Base-by-base conservation (phyloP, 2,888 invertebrate genomes). In the Eilema sororculum region DNA sequence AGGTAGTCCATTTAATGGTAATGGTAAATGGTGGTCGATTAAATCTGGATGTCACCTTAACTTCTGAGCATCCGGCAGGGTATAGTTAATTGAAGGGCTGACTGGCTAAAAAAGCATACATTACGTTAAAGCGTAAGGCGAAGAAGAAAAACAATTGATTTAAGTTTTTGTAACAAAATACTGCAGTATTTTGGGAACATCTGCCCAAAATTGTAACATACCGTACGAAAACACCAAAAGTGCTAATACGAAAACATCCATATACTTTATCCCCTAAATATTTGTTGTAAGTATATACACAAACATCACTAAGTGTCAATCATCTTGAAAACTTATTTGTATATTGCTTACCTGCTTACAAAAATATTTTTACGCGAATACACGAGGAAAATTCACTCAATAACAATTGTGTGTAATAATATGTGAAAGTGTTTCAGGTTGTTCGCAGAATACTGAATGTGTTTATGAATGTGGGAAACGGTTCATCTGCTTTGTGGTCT, bases 341-440 rank as follows among this genome's bases (percentile, higher is more conserved):
- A 30, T 41, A 62, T 62, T 41, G 62, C 28, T 52, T 56, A 65
- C 52, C n/a, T 52, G 22, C n/a, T 30, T 30, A 65, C 64, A 30
- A 52, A 65, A 65, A 65, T 52, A 22, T 65, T 52, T 30, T 52
- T 13, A 56, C 8, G 25, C 0, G 16, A 46, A 63, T 46, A 64
- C 52, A 64, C 0, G n/a, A 56, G 28, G 52, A 56, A 56, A 56
- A 65, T 28, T 28, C 52, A n/a, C 12, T 64, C 28, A 28, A 64
- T 52, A 64, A 30, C n/a, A 56, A 25, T 56, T 65, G n/a, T 56
- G 46, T 28, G 52, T 22, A 22, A 52, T 28, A 52, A 30, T 64
- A 52, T 52, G 28, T 64, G n/a, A 52, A 64, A 52, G 52, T 52
- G 16, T 16, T 52, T 25, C 3, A 46, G 12, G 30, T 30, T 56